Conservation (phyloP, 2,113 vertebrate genomes). For the Nothocercus julius region DNA sequence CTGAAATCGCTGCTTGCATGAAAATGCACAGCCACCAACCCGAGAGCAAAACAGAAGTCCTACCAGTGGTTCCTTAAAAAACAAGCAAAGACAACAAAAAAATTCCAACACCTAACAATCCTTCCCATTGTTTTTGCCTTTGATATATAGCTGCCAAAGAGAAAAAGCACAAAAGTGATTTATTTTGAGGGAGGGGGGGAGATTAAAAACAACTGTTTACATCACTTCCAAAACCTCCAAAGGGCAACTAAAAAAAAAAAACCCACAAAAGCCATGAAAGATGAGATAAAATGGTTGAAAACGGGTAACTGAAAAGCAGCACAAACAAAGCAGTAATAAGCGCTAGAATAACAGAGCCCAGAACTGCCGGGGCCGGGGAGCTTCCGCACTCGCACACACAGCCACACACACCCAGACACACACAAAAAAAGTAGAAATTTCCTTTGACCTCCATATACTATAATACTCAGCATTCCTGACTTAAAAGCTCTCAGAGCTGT, state of each 20-base stretch:
- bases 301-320: conserved; percentile 61
- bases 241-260: background rate
- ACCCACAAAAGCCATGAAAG: conserved; percentile 24
- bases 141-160: conserved; percentile 81
- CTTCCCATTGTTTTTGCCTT: conserved; percentile 72
- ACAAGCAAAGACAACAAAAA: background rate
- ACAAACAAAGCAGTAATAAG: conserved; percentile 70
- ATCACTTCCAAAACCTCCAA: conserved; percentile 52
- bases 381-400: background rate
- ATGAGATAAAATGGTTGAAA: conserved; percentile 65
- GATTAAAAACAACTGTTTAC: conserved; percentile 63
- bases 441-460: conserved; percentile 81
- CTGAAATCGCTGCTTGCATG: conserved; percentile 55
- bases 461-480: conserved; percentile 86
- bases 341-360: conserved; percentile 74
- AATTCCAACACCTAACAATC: background rate
- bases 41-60: conserved; percentile 33
- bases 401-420: conserved; percentile 45
- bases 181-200: background rate
- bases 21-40: conserved; percentile 27
- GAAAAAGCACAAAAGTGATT: conserved; percentile 72
- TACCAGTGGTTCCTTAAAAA: conserved; percentile 68
- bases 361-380: conserved; percentile 62
- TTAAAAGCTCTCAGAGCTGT: conserved; percentile 83
- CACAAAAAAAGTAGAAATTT: conserved; percentile 76